Conservation (phyloP, 1,140 invertebrate genomes). For the Meteorus sp. region DNA sequence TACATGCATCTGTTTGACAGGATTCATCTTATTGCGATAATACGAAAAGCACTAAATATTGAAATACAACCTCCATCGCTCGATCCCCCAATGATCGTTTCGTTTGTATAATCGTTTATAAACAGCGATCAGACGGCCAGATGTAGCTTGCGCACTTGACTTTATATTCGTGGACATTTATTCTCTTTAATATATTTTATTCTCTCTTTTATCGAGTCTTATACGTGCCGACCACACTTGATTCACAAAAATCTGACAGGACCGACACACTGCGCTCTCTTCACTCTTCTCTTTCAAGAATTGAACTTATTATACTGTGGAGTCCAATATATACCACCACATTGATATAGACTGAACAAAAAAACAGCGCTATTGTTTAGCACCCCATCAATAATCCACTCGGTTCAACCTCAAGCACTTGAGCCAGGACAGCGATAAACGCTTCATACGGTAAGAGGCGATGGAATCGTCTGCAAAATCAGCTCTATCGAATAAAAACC, state of each 20-base stretch:
- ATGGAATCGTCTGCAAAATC: slow-evolving; percentile 31
- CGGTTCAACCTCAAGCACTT: slow-evolving; percentile 48
- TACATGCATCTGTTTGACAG: no score
- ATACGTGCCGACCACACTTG: slow-evolving; percentile 18
- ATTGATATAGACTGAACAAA: slow-evolving; percentile 45
- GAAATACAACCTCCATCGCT: no score
- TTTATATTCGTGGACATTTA: slow-evolving; percentile 28
- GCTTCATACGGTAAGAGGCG: no score
- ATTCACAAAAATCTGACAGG: not conserved
- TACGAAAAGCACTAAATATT: not conserved
- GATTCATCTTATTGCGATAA: not conserved
- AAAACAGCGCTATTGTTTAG: slow-evolving; percentile 52
- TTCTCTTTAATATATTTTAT: not conserved
- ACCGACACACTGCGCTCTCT: slow-evolving; percentile 20
- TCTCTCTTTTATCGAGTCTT: slow-evolving; percentile 23
- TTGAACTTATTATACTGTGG: slow-evolving; percentile 48
- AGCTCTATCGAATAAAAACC: slow-evolving; percentile 42
- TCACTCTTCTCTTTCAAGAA: slow-evolving; percentile 31
- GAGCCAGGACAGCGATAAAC: not conserved
- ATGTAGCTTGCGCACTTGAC: slow-evolving; percentile 52
- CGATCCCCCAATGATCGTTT: slow-evolving; percentile 31
- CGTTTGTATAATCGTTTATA: slow-evolving; percentile 54
- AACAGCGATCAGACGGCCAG: slow-evolving; percentile 56
- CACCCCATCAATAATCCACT: slow-evolving; percentile 56
- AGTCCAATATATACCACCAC: slow-evolving; percentile 12